Percentiles rank a stretch among this genome's conserved stretches.
These are phyloP conservation scores for Emberiza fucata DNA, from an alignment of 2,113 vertebrate species.

Conservation along the genomic window DNA sequence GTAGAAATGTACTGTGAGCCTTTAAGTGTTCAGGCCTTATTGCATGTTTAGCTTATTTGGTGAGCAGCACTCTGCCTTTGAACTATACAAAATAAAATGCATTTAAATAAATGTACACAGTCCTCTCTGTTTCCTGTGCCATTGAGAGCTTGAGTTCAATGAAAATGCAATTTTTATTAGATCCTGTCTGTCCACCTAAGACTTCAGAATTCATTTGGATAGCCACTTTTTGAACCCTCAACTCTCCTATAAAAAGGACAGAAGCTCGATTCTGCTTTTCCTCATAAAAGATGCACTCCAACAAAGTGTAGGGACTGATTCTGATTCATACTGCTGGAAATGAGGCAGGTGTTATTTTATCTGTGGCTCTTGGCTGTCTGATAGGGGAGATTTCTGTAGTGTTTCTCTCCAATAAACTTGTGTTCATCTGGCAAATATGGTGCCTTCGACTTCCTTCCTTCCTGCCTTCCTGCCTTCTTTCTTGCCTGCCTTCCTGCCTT, in stretches of 20 bases:
- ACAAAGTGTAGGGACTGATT: background rate
- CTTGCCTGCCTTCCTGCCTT: background rate
- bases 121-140: background rate
- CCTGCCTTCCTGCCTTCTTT: background rate
- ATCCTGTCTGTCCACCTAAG: background rate
- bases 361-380: background rate
- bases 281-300: background rate
- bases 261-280: background rate
- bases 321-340: background rate
- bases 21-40: background rate
- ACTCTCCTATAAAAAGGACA: background rate
- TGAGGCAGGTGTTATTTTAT: background rate
- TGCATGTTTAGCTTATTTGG: background rate
- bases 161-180: background rate
- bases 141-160: background rate
- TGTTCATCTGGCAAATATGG: background rate
- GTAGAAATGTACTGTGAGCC: background rate
- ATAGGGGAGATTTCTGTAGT: background rate
- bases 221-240: background rate
- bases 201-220: background rate
- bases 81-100: background rate
- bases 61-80: background rate
- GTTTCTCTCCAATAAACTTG: background rate
- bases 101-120: background rate
- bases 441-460: rapidly evolving